Base-by-base conservation (phyloP, 2,113 vertebrate species). In the Colius striatus region DNA sequence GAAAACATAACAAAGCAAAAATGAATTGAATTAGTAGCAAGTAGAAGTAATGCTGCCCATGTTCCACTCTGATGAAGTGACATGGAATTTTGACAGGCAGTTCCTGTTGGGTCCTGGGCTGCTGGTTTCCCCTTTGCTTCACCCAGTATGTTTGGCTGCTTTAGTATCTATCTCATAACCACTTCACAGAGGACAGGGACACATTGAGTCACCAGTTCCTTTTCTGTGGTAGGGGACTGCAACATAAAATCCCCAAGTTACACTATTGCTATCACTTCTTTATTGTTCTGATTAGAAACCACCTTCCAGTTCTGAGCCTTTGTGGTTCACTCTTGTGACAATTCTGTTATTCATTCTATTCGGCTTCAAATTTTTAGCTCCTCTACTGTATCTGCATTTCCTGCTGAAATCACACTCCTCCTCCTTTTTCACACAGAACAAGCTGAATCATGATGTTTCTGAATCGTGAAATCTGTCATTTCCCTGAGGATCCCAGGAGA, bases 71-170 rank as follows among this genome's bases (percentile, higher is more conserved):
- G 99, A 99, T 74, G 72, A 20, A 0, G 25, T 27, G 29, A 99
- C 98, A 0, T 99, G 99, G 99, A 22, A 13, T 27, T 94, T 99
- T 3, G 98, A 99, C 36, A 96, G 68, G 8, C 98, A 99, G 94
- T 99, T 99, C 96, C 96, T 99, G 29, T 99, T 99, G 99, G 99
- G 99, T 30, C 98, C 99, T 34, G 89, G 98, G 73, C 97, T 99
- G 73, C 98, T 99, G 81, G 99, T 99, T 90, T 99, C 99, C 83
- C 98, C 99, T 82, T 98, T 98, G 6, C 97, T 99, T 60, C 98
- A 98, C 63, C 94, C 96, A 93, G 99, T 99, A 89, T 70, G 98
- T 91, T 75, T 80, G 87, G 26, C 5, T 92, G 20, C 1, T 72
- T 55, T 93, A 62, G 48, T 79, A 8, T 45, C 8, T 60, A 0